Percentiles rank a stretch among this genome's conserved stretches.
Conservation (phyloP, 92 coral and sea anemone species). For the Muricea muricata region DNA sequence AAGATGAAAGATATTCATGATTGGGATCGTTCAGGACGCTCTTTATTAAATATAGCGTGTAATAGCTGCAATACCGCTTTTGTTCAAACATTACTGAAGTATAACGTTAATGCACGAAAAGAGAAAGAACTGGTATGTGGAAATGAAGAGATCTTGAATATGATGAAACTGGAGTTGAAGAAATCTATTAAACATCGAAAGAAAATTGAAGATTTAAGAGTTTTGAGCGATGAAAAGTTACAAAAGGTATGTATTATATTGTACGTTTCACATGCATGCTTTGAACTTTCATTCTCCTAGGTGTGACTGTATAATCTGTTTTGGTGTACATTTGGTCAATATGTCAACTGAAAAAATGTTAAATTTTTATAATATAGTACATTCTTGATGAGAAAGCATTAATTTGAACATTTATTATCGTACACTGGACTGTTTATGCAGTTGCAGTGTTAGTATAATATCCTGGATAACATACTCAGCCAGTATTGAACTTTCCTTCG, state of each 20-base stretch:
- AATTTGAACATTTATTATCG: too few species aligned
- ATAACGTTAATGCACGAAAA: not conserved
- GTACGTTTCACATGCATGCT: too few species aligned
- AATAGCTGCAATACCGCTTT: not conserved
- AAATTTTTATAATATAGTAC: too few species aligned
- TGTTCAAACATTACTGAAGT: constrained; percentile 2
- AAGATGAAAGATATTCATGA: not conserved
- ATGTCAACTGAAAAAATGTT: too few species aligned
- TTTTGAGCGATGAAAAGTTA: not conserved
- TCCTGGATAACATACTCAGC: too few species aligned
- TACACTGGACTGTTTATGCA: too few species aligned
- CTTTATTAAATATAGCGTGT: not conserved
- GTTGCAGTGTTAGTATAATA: too few species aligned
- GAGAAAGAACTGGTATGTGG: not conserved
- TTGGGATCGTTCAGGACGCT: not conserved
- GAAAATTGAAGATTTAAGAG: not conserved
- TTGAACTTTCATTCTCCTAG: too few species aligned
- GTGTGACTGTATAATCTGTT: too few species aligned
- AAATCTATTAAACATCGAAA: not conserved
- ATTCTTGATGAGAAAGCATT: too few species aligned
- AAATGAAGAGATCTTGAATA: not conserved
- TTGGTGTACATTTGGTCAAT: too few species aligned
- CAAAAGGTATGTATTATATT: not conserved
- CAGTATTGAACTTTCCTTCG: too few species aligned
- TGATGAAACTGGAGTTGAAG: not conserved